Evolutionary conservation across 2,797 vertebrate species (phyloP), one percentile per base, ranked within the genome.

Genomic region (Sebastes nivosus): DNA sequence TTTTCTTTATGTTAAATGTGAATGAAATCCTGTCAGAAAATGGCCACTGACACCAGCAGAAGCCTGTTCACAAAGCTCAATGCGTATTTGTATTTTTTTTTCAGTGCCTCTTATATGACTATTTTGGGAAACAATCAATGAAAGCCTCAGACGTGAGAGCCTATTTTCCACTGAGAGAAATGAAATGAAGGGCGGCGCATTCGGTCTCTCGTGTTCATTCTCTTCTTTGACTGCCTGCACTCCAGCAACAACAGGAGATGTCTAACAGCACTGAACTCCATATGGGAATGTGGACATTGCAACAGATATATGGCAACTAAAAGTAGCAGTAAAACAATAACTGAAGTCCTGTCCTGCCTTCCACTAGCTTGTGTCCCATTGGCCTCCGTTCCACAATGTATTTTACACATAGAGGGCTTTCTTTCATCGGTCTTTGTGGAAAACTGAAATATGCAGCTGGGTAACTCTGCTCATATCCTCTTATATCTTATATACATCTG

Each of bases 101-200:
- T 32, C 36, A 38, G 8, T 68, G 73, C 16, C 64, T 81, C 68
- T 57, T 58, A 79, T 24, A 73, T 75, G 20, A 38, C 82, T 90
- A 79, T 89, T 88, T 89, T 84, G 46, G 80, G 83, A 89, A 85
- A 75, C 81, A 88, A 87, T 87, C 71, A 81, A 87, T 77, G 76
- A 78, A 79, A 72, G 60, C 79, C 42, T 75, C 75, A 75, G 77
- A 88, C 65, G 27, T 67, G 42, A 67, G 75, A 85, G 74, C 74
- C 78, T 30, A 74, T 89, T 89, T 89, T 91, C 84, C 82, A 78
- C 77, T 54, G 86, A 89, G 83, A 81, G 72, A 84, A 81, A 84
- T 67, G 65, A 88, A 91, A 82, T 84, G 81, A 87, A 75, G 80
- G 80, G 65, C 74, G 79, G 72, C 2, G 1, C 59, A 77, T 84